Evolutionary conservation across 1,140 invertebrate species (phyloP), one percentile per base, ranked within the genome.

Genomic region (Globodera ellingtonae): DNA sequence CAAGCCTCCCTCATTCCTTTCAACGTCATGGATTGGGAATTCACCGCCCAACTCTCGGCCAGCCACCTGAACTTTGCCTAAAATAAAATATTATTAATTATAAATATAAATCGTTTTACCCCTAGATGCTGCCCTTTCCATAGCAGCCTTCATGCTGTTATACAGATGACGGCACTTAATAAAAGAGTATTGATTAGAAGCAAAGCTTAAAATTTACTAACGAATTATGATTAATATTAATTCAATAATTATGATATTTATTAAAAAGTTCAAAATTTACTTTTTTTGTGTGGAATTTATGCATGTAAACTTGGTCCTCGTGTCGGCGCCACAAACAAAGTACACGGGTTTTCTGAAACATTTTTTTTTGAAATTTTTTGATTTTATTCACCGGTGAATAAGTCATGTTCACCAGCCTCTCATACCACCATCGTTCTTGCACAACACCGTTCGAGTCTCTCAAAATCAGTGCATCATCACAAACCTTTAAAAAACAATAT

Each of bases 241-340:
- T 35, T 35, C 35, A 35, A 35, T 35, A 35, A 35, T 35, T 35
- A 35, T 35, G 24, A 24, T 24, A 24, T 24, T 24, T 24, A 24
- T 48, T 83, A 21, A 18, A 81, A 21, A 70, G 24, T 24, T 21
- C 48, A 24, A 46, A 67, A 79, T 86, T 89, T 90, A 97, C 96
- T 93, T 98, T 99, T 90, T 96, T 95, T 0, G 97, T 98, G 89
- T 98, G 98, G 91, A 98, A 99, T 91, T 99, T 98, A 90, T 98
- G 95, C 75, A 99, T 92, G 87, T 98, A 94, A 0, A 91, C 91
- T 82, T 91, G 90, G 75, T 91, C 91, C 21, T 90, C 90, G 78
- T 90, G 86, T 81, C 91, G 90, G 65, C 91, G 70, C 95, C 97
- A 99, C 67, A 99, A 92, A 91, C 97, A 99, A 71, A 99, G 91